These are phyloP conservation scores for Luperina nickerlii DNA, from an alignment of 2,888 invertebrate species.

Conservation along the genomic window DNA sequence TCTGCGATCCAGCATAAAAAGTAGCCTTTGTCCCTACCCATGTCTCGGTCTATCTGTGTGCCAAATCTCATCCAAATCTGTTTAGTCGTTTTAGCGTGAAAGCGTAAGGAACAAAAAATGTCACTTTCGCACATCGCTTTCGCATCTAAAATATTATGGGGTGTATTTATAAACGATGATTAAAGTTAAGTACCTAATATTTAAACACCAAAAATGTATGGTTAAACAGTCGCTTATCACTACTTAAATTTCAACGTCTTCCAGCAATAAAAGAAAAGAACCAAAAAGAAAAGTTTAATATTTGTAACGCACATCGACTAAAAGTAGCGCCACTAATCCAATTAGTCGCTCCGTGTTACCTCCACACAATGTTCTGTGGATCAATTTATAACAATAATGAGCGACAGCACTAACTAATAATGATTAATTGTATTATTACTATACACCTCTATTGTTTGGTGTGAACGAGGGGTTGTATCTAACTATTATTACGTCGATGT, in stretches of 20 bases:
- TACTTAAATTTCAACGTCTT: neutral
- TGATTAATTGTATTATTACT: constrained; percentile 64
- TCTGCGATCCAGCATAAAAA: too few species aligned
- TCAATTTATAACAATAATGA: constrained; percentile 73
- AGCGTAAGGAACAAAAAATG: too few species aligned
- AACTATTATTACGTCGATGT: constrained; percentile 6
- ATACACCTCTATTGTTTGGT: constrained; percentile 37
- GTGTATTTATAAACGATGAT: too few species aligned
- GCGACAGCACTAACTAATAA: constrained; percentile 69
- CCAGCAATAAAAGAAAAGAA: neutral
- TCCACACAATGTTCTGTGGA: constrained; percentile 11
- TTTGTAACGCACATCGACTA: constrained; percentile 12
- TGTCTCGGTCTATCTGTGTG: too few species aligned
- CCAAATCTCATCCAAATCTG: too few species aligned
- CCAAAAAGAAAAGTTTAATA: neutral
- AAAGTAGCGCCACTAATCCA: constrained; percentile 45
- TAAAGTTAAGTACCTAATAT: too few species aligned
- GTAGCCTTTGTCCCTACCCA: too few species aligned
- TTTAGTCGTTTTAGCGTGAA: too few species aligned
- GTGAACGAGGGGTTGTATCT: constrained; percentile 6
- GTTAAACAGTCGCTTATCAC: too few species aligned
- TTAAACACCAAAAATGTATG: too few species aligned
- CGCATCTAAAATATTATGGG: too few species aligned
- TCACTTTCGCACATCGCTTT: too few species aligned
- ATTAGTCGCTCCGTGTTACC: constrained; percentile 48